Percentiles rank a stretch among this genome's conserved stretches.
phyloP scores from a whole-genome alignment of 2,113 vertebrate genomes.

The Amblyornis subalaris region DNA sequence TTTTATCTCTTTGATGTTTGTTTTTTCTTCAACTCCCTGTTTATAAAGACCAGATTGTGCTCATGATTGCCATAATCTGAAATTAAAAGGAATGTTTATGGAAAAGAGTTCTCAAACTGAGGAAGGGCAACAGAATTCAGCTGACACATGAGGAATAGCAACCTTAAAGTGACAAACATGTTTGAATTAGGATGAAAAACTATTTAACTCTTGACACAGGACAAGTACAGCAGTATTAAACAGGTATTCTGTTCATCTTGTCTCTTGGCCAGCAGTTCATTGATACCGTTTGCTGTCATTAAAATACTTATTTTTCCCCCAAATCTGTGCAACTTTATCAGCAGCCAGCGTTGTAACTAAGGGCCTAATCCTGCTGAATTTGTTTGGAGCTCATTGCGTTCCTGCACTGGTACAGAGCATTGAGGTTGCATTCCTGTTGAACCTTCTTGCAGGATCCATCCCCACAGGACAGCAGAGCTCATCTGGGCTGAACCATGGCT shows the following conservation, averaged over 20 bases:
- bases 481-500: not conserved
- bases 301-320: not conserved
- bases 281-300: not conserved
- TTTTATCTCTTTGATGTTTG: conserved; percentile 33
- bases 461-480: not conserved
- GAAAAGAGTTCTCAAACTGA: not conserved
- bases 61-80: not conserved
- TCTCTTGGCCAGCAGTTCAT: not conserved
- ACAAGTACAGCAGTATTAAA: not conserved
- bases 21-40: not conserved
- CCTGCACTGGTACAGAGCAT: not conserved
- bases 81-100: conserved; percentile 10
- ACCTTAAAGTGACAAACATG: not conserved
- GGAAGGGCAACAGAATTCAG: not conserved
- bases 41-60: conserved; percentile 11
- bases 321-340: not conserved
- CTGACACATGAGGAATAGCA: not conserved
- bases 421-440: not conserved
- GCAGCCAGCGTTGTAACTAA: not conserved
- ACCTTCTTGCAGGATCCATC: not conserved
- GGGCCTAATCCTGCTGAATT: not conserved
- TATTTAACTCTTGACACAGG: not conserved
- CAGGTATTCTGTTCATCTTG: not conserved
- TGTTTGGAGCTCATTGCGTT: not conserved
- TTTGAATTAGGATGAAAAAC: not conserved